Evolutionary conservation across 2,113 vertebrate genomes (phyloP), one percentile per base, ranked within the genome.

Genomic region (Leptosomus discolor): DNA sequence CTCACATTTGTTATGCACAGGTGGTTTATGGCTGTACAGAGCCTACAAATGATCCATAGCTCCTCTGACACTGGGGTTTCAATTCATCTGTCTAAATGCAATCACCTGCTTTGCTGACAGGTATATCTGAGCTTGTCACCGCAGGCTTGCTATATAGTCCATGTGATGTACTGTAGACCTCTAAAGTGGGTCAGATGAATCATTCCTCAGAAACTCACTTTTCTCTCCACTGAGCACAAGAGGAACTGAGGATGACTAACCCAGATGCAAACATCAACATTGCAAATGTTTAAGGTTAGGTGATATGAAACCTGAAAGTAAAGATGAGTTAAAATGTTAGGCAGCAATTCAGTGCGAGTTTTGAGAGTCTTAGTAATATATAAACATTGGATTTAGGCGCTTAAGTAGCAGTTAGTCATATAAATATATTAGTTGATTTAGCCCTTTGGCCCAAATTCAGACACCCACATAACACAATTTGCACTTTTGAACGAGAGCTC

Each of bases 121-220:
- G 48, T 34, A 79, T 50, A 77, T 76, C 79, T 90, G 71, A 96
- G 88, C 75, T 81, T 45, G 27, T 65, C 88, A 76, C 57, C 0
- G 0, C 10, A 14, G 75, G 75, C 71, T 95, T 7, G 0, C 63
- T 80, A 21, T n/a, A 21, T 5, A 88, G 91, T 73, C 79, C 75
- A 46, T 19, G 41, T 54, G 58, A 80, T 77, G 85, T 27, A 23
- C 79, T 76, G 48, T 4, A 51, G 78, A 60, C 39, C 57, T 85
- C 78, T 86, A 69, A 96, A 94, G 75, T 81, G 76, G 79, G 88
- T 88, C 88, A 95, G 45, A 77, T 96, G 85, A 94, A 69, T 94
- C 95, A 96, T 69, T 74, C 88, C 75, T 88, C 51, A 91, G 75
- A 92, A 96, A 83, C 19, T 61, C 45, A 50, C 34, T 90, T 61